Evolutionary conservation across 2,797 vertebrate genomes (phyloP), one percentile per base, ranked within the genome.

Genomic region (Brotogeris chrysoptera): DNA sequence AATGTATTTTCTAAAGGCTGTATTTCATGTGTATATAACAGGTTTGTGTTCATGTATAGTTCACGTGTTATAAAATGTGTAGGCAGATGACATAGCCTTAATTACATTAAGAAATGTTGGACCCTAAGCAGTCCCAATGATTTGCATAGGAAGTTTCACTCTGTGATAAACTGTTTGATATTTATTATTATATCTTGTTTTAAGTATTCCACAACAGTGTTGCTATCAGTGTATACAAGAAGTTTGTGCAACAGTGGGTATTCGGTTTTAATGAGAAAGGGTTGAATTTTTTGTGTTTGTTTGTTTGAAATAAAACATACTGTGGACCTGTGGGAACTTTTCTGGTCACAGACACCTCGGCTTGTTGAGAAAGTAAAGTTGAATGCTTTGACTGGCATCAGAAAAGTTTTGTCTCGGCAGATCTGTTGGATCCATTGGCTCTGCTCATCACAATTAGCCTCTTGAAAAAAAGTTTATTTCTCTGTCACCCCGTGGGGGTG

Each of bases 321-420:
- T 53, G 5, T 43, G 24, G 21, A 36, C 34, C 46, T 76, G 17
- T 65, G 24, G 15, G 11, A 84, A 49, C 0, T 0, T 49, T 79
- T 63, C 53, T 79, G 66, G 47, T 79, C 36, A 66, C 11, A 76
- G n/a, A 43, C 32, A 19, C 8, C 63, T 72, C 53, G 32, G 11
- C 15, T n/a, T 73, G 25, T 30, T 52, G n/a, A 86, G n/a, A 52
- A 78, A 88, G 23, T 38, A 27, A 86, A 81, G 18, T 15, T 38
- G 52, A 63, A 59, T 57, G 3, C 23, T 92, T 79, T 63, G 7
- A 19, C 79, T 72, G 30, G 11, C n/a, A 20, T 65, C 46, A 55
- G n/a, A 53, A 72, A 61, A 64, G 28, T 3, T 32, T 86, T 79
- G 14, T 59, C n/a, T 38, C 47, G 39, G 32, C 17, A 60, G 41